These are phyloP conservation scores for Lasioglossum pauxillum DNA, from an alignment of 2,888 invertebrate genomes.

Conservation along the genomic window DNA sequence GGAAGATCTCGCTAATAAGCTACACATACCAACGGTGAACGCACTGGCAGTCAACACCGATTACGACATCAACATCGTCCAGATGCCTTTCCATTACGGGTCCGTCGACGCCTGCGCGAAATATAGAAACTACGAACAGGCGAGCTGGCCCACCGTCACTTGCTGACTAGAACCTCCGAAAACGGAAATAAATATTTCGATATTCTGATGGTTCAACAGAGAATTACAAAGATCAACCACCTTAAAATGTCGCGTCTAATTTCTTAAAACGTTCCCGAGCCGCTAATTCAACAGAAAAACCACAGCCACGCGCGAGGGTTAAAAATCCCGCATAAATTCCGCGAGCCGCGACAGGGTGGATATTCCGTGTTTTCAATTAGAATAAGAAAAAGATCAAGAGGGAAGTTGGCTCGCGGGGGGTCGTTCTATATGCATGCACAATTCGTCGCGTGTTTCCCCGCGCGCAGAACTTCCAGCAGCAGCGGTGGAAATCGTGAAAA, in stretches of 20 bases:
- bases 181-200: background rate
- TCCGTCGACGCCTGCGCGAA: slow-evolving; percentile 77
- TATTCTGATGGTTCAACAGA: no score
- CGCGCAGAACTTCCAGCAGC: background rate
- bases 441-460: background rate
- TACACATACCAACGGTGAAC: slow-evolving; percentile 73
- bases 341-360: background rate
- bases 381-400: background rate
- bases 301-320: background rate
- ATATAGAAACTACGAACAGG: slow-evolving; percentile 76
- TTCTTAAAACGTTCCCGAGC: no score
- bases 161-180: slow-evolving; percentile 65
- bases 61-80: slow-evolving; percentile 80
- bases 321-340: background rate
- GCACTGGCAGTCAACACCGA: slow-evolving; percentile 80
- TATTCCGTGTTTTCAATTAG: background rate
- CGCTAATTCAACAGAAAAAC: background rate
- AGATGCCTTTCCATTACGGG: slow-evolving; percentile 75
- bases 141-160: slow-evolving; percentile 76
- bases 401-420: background rate
- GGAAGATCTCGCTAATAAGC: slow-evolving; percentile 83
- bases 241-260: no score
- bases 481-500: background rate
- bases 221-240: no score
- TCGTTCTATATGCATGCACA: background rate